Evolutionary conservation across 2,113 vertebrate genomes (phyloP), one percentile per base, ranked within the genome.

Genomic region (Vombatus ursinus): DNA sequence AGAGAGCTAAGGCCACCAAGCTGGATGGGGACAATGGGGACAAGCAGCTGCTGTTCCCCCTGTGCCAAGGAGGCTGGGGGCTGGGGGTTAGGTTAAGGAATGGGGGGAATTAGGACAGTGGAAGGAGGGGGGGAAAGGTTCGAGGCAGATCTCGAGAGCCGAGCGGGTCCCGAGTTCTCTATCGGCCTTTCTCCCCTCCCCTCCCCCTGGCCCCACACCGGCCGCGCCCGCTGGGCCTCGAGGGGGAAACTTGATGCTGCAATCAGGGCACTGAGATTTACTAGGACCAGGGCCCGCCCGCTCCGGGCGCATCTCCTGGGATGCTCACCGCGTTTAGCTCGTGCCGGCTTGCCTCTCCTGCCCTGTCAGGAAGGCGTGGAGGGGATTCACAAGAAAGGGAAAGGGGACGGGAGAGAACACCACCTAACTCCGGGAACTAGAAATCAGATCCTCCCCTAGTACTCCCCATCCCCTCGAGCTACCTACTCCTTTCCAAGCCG

Each of bases 171-270:
- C n/a, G 77, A n/a, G 16, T 50, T n/a, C 9, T 1, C 31, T 16
- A 44, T 44, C 68, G 44, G 68, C n/a, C 37, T 91, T 48, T 50
- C 52, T 52, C 28, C 52, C 54, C 44, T 61, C 53, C 8, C 77
- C 52, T 57, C 28, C 94, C 50, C 52, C 89, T n/a, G 49, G 94
- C 52, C 95, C 94, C 92, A 44, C 96, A 96, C 95, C 94, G 3
- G 95, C 95, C 96, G 57, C 95, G 92, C 94, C 1, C 90, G 94
- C 93, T 96, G 95, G 94, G 96, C 96, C 92, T 97, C 91, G 51
- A 96, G 93, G 24, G 90, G 4, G 54, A 89, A 52, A 92, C 68
- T 28, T 53, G 96, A 92, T 95, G 51, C 96, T 95, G 57, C 94
- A 96, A 52, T 95, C 92, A 54, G 52, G 52, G 49, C 92, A 93